Base-by-base conservation (phyloP, 2,113 vertebrate genomes). In the Hypocryptadius cinnamomeus region DNA sequence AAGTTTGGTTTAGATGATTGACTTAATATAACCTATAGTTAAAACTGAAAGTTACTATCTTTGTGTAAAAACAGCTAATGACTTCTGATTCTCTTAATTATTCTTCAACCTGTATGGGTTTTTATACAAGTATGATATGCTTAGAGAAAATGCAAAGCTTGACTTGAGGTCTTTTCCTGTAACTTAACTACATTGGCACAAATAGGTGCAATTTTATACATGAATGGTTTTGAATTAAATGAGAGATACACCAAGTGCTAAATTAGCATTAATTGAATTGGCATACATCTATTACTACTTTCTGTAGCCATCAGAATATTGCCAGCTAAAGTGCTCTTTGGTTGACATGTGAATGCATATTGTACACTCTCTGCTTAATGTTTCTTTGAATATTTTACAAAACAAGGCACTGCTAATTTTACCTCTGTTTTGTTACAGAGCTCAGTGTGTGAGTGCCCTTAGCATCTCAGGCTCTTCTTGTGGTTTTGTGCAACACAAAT, bases 251-350 rank as follows among this genome's bases (percentile, higher is more conserved):
- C 44, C n/a, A 71, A 89, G 48, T 74, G 53, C 60, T 73, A 89
- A 90, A 93, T 84, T 60, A 93, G 30, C 61, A 35, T 85, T 88
- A 92, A 87, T 87, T 91, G 88, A 92, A 71, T 91, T 94, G 91
- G 72, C 87, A 60, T 83, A 33, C 44, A 71, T 71, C 40, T 94
- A 68, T 94, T 95, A 59, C 51, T 77, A 54, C 47, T 85, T 92
- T 91, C 66, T 92, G 68, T 81, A 91, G 72, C 59, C 71, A 56
- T 80, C 59, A 60, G 74, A 65, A 63, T 91, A 50, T n/a, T 92
- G 59, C 54, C 64, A 83, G 72, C 79, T 85, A 9, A 89, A 53
- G 31, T 66, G 60, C 33, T 74, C 18, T 87, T 92, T 44, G 35
- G 31, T 50, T 90, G 89, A 39, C 37, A 20, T 9, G 28, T 74